Base-by-base conservation (phyloP, 2,888 invertebrate species). In the Scelioninae gen. 1 region DNA sequence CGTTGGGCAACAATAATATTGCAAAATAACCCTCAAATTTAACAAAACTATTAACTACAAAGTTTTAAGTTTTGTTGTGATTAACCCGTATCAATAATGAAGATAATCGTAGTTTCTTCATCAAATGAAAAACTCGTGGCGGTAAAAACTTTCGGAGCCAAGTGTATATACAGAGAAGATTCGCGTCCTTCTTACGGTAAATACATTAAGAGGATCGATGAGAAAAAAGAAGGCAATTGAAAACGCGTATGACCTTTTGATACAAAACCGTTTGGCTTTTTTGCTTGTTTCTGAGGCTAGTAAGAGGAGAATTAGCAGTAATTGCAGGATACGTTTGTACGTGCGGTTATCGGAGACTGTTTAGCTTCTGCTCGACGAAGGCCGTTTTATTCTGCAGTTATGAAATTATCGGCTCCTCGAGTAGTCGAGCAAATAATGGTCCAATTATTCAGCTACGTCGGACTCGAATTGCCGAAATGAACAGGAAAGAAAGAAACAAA, bases 251-350 rank as follows among this genome's bases (percentile, higher is more conserved):
- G 77, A 77, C 77, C 77, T 77, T 77, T 77, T 16, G 47, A 34
- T 77, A 47, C 62, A 55, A 55, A 77, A 62, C 51, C 62, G 43
- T 58, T 66, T 34, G 53, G 47, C 34, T 45, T 6, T 75, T 75
- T 75, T 58, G 43, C 65, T 55, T 47, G 29, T 45, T 58, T 43
- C 49, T 72, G 40, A 13, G 8, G n/a, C 29, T 13, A 34, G 74
- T 76, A 66, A 66, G 60, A 76, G 66, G 66, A 51, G 51, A 76
- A 76, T 76, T 76, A 76, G 58, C 76, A 32, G 63, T 76, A 76
- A 76, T 76, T 76, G 76, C 76, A 66, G 66, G 55, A 76, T 76
- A 60, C 58, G 58, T 43, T 58, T 31, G 40, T 49, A n/a, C 8
- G 51, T 45, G 43, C 45, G 45, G 43, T 60, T 55, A 68, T 71